These are phyloP conservation scores for Bombus terrestris DNA, from an alignment of 1,140 invertebrate species.

Conservation along the genomic window DNA sequence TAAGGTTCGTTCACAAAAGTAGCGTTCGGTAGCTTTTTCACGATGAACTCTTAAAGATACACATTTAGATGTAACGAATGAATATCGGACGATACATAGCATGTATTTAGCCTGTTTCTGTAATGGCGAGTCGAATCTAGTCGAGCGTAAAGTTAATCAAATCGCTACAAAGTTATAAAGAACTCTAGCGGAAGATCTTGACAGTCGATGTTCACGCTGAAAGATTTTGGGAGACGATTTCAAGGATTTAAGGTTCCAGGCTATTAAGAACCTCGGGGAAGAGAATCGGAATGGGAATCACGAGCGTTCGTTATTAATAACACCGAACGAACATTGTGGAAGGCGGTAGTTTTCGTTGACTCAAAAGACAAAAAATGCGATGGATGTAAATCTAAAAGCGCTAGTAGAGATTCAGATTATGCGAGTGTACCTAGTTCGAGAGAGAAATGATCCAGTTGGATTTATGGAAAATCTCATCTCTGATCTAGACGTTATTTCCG, in stretches of 20 bases:
- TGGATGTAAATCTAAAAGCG: conserved; percentile 6
- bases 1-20: no score
- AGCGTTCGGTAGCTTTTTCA: no score
- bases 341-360: conserved; percentile 15
- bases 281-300: conserved; percentile 31
- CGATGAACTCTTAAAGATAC: no score
- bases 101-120: no score
- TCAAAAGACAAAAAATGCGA: conserved; percentile 34
- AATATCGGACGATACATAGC: no score
- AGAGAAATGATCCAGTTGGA: conserved; percentile 45
- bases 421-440: conserved; percentile 4
- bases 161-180: no score
- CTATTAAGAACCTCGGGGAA: not conserved
- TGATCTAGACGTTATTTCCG: conserved; percentile 71
- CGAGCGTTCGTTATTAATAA: conserved; percentile 52
- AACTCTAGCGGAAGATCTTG: not conserved
- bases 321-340: conserved; percentile 42
- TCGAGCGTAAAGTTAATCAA: no score
- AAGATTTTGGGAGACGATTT: conserved; percentile 11
- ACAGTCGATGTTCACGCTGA: not conserved
- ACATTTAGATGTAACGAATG: no score
- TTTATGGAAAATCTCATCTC: conserved; percentile 69
- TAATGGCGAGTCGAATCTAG: no score
- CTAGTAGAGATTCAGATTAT: conserved; percentile 48
- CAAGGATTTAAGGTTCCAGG: conserved; percentile 36